Evolutionary conservation across 2,113 vertebrate species (phyloP).

Genomic region (Nyctereutes procyonoides): DNA sequence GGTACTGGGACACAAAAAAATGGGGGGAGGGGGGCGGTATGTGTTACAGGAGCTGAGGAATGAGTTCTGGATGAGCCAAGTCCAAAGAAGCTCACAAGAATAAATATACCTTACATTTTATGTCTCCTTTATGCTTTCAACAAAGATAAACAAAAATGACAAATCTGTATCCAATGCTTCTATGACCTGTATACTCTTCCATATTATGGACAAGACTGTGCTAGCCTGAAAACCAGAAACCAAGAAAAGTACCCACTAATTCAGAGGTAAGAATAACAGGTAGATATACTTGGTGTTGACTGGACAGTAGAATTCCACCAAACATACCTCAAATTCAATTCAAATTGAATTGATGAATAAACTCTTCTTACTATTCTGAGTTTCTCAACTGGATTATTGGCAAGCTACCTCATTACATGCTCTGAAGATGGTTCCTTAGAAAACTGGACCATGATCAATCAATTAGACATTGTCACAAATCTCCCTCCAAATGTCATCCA

Average conservation of each 20-base stretch:
- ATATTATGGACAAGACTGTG: not conserved
- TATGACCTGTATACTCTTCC: constrained; percentile 31
- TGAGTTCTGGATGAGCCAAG: not conserved
- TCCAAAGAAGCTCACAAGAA: not conserved
- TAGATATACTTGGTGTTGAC: not conserved
- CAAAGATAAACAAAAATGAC: constrained; percentile 63
- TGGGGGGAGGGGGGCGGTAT: not conserved
- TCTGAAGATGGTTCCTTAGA: constrained; percentile 71
- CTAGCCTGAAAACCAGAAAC: not conserved
- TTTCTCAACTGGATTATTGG: constrained; percentile 60
- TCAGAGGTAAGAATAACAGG: constrained; percentile 28
- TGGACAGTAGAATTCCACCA: constrained; percentile 69
- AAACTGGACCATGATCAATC: constrained; percentile 78
- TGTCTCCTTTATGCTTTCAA: not conserved
- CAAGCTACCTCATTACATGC: not conserved
- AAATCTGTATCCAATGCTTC: constrained; percentile 24
- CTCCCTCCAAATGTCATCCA: constrained; percentile 55
- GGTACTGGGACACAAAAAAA: constrained; percentile 19
- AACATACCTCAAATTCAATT: constrained; percentile 54
- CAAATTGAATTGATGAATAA: constrained; percentile 70
- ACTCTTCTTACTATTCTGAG: constrained; percentile 54
- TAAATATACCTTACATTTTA: not conserved
- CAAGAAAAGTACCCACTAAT: not conserved
- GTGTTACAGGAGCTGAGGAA: not conserved
- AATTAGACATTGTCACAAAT: constrained; percentile 76